Conservation (phyloP, 2,113 vertebrate genomes). For the Lonchura striata region DNA sequence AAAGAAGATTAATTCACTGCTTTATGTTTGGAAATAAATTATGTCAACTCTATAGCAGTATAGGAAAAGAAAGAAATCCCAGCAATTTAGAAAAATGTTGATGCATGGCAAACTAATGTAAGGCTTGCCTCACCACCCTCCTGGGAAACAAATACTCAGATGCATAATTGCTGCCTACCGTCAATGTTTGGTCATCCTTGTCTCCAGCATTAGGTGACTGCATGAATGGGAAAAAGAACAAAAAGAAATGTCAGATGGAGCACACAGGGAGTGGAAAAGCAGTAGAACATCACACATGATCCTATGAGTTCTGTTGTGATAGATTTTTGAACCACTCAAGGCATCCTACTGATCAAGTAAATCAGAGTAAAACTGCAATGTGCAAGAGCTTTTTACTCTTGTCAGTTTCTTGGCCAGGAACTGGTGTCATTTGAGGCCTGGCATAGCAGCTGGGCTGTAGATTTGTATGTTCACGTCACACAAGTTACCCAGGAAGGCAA, state of each 20-base stretch:
- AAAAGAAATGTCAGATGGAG: conserved; percentile 23
- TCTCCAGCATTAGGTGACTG: conserved; percentile 69
- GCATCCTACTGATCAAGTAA: not conserved
- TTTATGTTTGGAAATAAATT: not conserved
- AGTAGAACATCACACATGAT: not conserved
- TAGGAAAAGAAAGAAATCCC: not conserved
- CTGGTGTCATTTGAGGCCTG: not conserved
- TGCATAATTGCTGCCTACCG: conserved; percentile 68
- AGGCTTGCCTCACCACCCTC: not conserved
- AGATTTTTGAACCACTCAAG: not conserved
- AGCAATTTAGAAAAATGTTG: not conserved
- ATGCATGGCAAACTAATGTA: conserved; percentile 10
- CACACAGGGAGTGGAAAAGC: not conserved
- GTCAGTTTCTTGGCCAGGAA: not conserved
- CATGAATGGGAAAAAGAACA: conserved; percentile 46
- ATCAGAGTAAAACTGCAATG: not conserved
- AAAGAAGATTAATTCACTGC: not conserved
- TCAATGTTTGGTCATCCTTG: conserved; percentile 74
- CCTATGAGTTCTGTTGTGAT: not conserved
- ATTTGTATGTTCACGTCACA: not conserved
- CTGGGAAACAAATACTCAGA: conserved; percentile 32
- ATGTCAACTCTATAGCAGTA: not conserved
- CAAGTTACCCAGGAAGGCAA: not conserved
- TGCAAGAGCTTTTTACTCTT: not conserved
- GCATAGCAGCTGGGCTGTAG: not conserved